Percentiles rank a stretch among this genome's conserved stretches.
Conservation (phyloP, 2,113 vertebrate species). For the Lampris incognitus region DNA sequence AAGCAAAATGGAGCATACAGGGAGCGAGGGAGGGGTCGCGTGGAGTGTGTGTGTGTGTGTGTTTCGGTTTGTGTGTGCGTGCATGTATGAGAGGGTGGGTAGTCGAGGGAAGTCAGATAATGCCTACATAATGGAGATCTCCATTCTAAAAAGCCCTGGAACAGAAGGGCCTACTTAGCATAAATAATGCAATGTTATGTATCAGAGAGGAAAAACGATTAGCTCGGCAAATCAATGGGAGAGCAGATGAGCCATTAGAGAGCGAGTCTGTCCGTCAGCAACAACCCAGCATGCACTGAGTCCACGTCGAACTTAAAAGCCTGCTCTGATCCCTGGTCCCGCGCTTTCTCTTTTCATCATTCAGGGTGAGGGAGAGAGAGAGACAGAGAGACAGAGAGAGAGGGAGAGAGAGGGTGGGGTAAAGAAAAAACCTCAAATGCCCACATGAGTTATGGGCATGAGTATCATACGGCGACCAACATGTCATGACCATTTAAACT, state of each 20-base stretch:
- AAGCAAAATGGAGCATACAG: conserved; percentile 39
- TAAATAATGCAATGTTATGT: conserved; percentile 83
- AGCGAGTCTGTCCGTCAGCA: conserved; percentile 29
- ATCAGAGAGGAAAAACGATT: conserved; percentile 74
- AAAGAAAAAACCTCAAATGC: not conserved
- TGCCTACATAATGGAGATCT: conserved; percentile 68
- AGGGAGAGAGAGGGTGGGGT: not conserved
- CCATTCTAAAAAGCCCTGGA: conserved; percentile 63
- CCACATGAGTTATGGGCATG: not conserved
- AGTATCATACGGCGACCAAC: conserved; percentile 20
- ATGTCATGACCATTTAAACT: conserved; percentile 34
- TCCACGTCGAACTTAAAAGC: conserved; percentile 13
- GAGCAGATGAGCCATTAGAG: conserved; percentile 57
- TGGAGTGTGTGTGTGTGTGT: conserved; percentile 16
- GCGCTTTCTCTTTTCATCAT: conserved; percentile 22
- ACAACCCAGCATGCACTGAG: not conserved
- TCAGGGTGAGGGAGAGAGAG: not conserved
- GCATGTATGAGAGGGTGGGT: conserved; percentile 20
- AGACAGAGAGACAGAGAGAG: conserved; percentile 11
- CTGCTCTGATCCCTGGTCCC: not conserved
- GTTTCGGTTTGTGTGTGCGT: conserved; percentile 18
- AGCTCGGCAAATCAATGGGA: conserved; percentile 70
- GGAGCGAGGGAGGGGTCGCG: conserved; percentile 27
- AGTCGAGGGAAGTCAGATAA: conserved; percentile 40
- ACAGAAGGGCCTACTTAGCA: conserved; percentile 74